Conservation (phyloP, 92 coral and sea anemone genomes). For the Heliopora coerulea region DNA sequence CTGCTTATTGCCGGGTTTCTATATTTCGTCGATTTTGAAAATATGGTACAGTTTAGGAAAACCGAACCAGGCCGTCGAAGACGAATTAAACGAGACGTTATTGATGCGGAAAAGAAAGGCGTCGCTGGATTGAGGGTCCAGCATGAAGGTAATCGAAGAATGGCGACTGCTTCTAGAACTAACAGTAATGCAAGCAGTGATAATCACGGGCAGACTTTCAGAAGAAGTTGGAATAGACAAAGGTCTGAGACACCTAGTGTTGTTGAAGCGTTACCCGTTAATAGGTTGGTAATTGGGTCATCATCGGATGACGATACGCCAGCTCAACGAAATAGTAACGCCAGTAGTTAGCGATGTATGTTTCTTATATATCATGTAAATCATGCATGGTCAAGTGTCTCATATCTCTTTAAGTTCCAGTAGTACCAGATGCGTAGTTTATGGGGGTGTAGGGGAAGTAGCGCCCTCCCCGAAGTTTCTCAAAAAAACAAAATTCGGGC, state of each 20-base stretch:
- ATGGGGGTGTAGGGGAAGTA: too few relatives aligned
- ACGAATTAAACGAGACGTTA: conserved; percentile 86
- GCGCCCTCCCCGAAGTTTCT: too few relatives aligned
- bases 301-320: not conserved
- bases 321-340: not conserved
- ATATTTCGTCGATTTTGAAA: conserved; percentile 90
- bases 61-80: conserved; percentile 94
- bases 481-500: too few relatives aligned
- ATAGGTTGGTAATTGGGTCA: conserved; percentile 1
- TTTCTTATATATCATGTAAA: too few relatives aligned
- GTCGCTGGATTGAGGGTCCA: conserved; percentile 78
- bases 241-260: not conserved
- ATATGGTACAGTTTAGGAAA: conserved; percentile 95
- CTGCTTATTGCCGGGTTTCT: conserved; percentile 93
- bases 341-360: not conserved
- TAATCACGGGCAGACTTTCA: not conserved
- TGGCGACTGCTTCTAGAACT: not conserved
- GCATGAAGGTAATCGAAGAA: not conserved
- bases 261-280: not conserved
- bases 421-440: too few relatives aligned
- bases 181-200: not conserved
- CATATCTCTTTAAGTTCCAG: too few relatives aligned
- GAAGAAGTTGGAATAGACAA: not conserved
- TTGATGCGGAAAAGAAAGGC: conserved; percentile 89
- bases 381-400: too few relatives aligned